Base-by-base conservation (phyloP, 2,888 invertebrate genomes). In the Eumerus sabulonum region DNA sequence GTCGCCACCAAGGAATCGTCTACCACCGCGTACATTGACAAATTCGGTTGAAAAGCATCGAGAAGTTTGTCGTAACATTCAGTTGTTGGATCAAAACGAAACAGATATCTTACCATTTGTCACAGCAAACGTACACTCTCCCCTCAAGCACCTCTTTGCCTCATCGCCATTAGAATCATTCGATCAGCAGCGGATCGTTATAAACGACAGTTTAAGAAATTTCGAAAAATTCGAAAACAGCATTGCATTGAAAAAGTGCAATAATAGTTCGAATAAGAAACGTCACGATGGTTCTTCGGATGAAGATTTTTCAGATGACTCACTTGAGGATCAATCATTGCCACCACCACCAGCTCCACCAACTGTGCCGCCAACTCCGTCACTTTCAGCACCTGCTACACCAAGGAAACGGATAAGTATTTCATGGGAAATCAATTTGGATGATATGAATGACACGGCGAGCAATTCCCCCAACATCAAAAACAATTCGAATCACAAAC, bases 361-460 rank as follows among this genome's bases (percentile, higher is more conserved):
- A 54, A 84, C 86, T 36, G 83, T 87, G 77, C 88, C 88, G 4
- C 88, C 89, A 50, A 86, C 92, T 81, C 91, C 91, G 83, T 84
- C 84, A 12, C 76, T 85, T 42, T 87, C 88, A 13, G 88, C 87
- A 12, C 91, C 91, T 40, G 89, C 90, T 68, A 91, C 92, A 82
- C 91, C 92, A 84, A 92, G 92, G 86, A 95, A 95, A 90, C 92
- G 94, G 84, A 93, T 93, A 86, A 95, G 95, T 86, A 95, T 95
- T 83, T 95, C 95, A 81, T 95, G 96, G 95, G 95, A 96, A 90
- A 95, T 96, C 82, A 93, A 95, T 81, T 91, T 96, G 84, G 93
- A 93, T 86, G 93, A 92, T 86, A 60, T 81, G 19, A 82, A 60
- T 59, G 62, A 74, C 51, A 40, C 60, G n/a, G 64, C 60, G 13